phyloP scores from a whole-genome alignment of 2,113 vertebrate species.

The Ardeotis arabs region DNA sequence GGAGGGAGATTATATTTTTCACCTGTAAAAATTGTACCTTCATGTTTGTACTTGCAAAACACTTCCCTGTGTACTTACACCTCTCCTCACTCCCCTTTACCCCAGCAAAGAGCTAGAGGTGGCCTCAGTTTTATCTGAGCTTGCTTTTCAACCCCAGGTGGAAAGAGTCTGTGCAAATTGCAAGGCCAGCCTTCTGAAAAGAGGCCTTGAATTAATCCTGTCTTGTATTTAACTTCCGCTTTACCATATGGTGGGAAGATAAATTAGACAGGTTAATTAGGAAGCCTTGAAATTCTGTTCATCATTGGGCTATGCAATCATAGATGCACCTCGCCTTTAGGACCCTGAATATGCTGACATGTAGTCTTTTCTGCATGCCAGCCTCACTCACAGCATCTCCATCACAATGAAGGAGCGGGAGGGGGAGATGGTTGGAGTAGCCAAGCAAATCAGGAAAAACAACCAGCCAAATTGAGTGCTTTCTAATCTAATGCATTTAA shows the following conservation, averaged over 20 bases:
- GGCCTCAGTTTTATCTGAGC: neutral
- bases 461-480: slow-evolving; percentile 59
- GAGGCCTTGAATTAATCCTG: slow-evolving; percentile 1
- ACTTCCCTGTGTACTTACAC: neutral
- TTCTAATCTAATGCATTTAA: slow-evolving; percentile 69
- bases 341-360: slow-evolving; percentile 22
- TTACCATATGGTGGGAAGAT: neutral
- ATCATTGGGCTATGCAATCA: neutral
- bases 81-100: neutral
- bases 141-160: neutral
- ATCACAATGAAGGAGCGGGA: neutral
- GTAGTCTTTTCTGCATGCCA: slow-evolving; percentile 46
- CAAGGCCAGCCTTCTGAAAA: slow-evolving; percentile 16
- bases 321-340: neutral
- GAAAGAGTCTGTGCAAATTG: neutral
- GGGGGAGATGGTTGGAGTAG: neutral
- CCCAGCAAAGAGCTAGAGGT: neutral
- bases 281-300: slow-evolving; percentile 24
- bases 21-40: neutral
- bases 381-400: neutral
- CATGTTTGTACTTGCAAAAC: neutral
- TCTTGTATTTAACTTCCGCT: neutral
- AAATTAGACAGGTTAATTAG: slow-evolving; percentile 51
- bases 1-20: neutral
- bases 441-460: slow-evolving; percentile 61